Base-by-base conservation (phyloP, 1,140 invertebrate species). In the Sitobion miscanthi region DNA sequence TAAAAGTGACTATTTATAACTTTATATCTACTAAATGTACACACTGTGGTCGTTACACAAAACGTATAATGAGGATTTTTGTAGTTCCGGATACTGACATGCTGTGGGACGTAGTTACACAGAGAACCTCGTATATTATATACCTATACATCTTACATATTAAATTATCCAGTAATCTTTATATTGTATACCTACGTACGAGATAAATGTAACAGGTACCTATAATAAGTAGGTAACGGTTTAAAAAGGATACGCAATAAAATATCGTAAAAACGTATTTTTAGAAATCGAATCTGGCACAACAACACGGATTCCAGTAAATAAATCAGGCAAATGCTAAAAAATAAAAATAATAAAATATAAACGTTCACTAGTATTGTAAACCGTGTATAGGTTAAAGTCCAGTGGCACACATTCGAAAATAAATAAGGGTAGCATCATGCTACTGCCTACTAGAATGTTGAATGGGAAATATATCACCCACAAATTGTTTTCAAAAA, bases 241-340 rank as follows among this genome's bases (percentile, higher is more conserved):
- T 57, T 38, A 47, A 87, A 94, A 95, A 95, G 94, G 94, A 94
- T 95, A 95, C 94, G 94, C 94, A n/a, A 94, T 94, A 90, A 94
- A 94, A 88, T 94, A 94, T 88, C 94, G 93, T 42, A 94, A 93
- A n/a, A 94, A 82, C 35, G 93, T 89, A 49, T 87, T 90, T 49
- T 94, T 86, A 42, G 35, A 69, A n/a, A 83, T 47, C 35, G 90
- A 82, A 38, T 94, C 86, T 38, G 94, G 94, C 47, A 94, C 77
- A 54, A 85, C 82, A 21, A 95, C n/a, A 49, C 94, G 94, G 35
- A 94, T 94, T 35, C 94, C 94, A 88, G 86, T 52, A 88, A 95
- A 94, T 49, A 95, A 93, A 93, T 95, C 94, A n/a, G 94, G 94
- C 49, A 95, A 93, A 38, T 94, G 94, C 94, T 95, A 94, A 88